phyloP scores from a whole-genome alignment of 2,113 vertebrate genomes.

The Neotoma lepida region DNA sequence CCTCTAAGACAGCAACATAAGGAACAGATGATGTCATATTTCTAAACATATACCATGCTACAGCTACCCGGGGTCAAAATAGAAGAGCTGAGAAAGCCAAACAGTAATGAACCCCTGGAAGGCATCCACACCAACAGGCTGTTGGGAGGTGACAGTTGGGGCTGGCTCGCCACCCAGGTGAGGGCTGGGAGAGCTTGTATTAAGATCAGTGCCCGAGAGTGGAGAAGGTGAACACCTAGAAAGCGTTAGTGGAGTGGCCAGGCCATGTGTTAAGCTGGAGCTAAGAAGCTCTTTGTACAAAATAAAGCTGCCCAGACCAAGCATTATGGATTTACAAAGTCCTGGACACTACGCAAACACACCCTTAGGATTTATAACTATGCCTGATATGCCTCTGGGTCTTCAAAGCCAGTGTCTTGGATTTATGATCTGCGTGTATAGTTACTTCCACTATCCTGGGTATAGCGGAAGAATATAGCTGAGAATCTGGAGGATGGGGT shows the following conservation, averaged over 20 bases:
- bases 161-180: slow-evolving; percentile 32
- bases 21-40: slow-evolving; percentile 45
- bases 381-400: neutral
- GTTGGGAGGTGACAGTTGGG: slow-evolving; percentile 68
- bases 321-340: neutral
- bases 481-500: neutral
- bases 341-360: neutral
- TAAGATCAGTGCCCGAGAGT: slow-evolving; percentile 21
- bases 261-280: slow-evolving; percentile 45
- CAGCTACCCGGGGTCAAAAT: slow-evolving; percentile 32
- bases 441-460: neutral
- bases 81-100: slow-evolving; percentile 18
- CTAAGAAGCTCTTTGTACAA: slow-evolving; percentile 16
- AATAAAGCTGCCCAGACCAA: slow-evolving; percentile 59
- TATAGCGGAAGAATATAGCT: neutral
- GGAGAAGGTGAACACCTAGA: slow-evolving; percentile 30
- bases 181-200: slow-evolving; percentile 45
- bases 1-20: slow-evolving; percentile 46
- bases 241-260: neutral
- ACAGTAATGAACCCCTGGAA: slow-evolving; percentile 53
- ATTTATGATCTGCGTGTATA: neutral
- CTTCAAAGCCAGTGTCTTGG: neutral
- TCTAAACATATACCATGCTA: slow-evolving; percentile 51
- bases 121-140: slow-evolving; percentile 53
- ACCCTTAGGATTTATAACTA: neutral